Evolutionary conservation across 2,888 invertebrate genomes (phyloP).

Genomic region (Trissolcus japonicus): DNA sequence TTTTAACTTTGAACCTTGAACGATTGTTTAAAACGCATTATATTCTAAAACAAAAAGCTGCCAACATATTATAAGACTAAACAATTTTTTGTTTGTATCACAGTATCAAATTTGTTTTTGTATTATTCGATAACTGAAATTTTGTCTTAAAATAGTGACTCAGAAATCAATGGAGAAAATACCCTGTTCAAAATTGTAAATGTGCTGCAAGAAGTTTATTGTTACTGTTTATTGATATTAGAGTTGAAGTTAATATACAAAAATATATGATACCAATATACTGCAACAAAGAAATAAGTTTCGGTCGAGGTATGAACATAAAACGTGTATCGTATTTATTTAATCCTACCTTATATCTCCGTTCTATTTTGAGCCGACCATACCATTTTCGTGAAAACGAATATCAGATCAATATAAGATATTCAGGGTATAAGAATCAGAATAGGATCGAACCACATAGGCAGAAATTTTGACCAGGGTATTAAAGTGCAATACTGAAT

Average conservation of each 20-base stretch:
- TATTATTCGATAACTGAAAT: conserved; percentile 15
- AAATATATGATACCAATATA: not conserved
- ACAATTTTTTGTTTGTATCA: not conserved
- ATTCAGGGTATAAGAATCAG: conserved; percentile 24
- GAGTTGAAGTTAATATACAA: not conserved
- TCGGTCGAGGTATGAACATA: conserved; percentile 32
- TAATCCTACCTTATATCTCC: conserved; percentile 17
- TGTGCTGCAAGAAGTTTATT: not conserved
- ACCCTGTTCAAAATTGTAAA: conserved; percentile 50
- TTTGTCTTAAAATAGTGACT: conserved; percentile 32
- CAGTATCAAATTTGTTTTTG: conserved; percentile 28
- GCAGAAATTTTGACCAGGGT: conserved; percentile 47
- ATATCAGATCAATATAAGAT: conserved; percentile 31
- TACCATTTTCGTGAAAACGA: conserved; percentile 23
- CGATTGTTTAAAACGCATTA: too few relatives aligned
- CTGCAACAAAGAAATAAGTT: conserved; percentile 26
- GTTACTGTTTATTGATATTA: not conserved
- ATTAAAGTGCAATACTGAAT: conserved; percentile 49
- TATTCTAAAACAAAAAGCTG: not conserved
- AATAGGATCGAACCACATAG: conserved; percentile 6
- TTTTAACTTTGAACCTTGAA: too few relatives aligned
- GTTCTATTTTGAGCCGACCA: conserved; percentile 38
- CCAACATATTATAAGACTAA: not conserved
- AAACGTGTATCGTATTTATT: conserved; percentile 37
- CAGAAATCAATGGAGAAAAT: conserved; percentile 46